Percentiles rank a stretch among this genome's conserved stretches.
phyloP scores from a whole-genome alignment of 2,888 invertebrate species.

The Phaedon cochleariae region DNA sequence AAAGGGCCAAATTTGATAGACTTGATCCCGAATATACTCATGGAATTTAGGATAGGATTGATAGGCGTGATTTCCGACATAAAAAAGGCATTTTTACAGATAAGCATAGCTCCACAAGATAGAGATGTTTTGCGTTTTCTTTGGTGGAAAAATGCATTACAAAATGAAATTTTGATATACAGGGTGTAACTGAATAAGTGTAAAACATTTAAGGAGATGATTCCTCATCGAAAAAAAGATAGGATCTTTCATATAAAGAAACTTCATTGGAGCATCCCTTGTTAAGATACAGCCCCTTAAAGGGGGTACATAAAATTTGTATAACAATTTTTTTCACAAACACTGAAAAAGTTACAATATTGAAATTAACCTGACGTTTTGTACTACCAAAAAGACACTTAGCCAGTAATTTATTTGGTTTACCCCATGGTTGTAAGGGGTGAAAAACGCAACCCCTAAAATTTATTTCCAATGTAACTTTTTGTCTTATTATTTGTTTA shows the following conservation, averaged over 20 bases:
- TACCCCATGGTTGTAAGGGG: not conserved
- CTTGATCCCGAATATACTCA: constrained; percentile 27
- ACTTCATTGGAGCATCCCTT: constrained; percentile 3
- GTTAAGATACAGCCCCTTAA: constrained; percentile 10
- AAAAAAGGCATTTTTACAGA: constrained; percentile 32
- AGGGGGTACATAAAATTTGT: constrained; percentile 12
- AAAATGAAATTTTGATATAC: constrained; percentile 6
- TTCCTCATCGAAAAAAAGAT: constrained; percentile 12
- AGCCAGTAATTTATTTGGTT: not conserved
- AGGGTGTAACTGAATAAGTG: constrained; percentile 14
- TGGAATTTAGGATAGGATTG: constrained; percentile 26
- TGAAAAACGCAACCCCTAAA: not conserved
- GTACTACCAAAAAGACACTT: not conserved
- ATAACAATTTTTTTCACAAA: constrained; percentile 7
- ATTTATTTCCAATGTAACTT: constrained; percentile 5
- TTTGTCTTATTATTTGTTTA: constrained; percentile 28
- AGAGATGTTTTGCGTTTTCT: constrained; percentile 19
- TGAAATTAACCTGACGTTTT: not conserved
- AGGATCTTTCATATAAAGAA: constrained; percentile 1
- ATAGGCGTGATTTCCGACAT: constrained; percentile 37
- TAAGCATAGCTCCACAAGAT: constrained; percentile 14
- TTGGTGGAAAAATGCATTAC: constrained; percentile 15
- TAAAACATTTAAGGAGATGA: constrained; percentile 11
- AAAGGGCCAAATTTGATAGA: constrained; percentile 35
- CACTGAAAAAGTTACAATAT: constrained; percentile 1